Conservation (phyloP, 37 sponge, comb jelly and placozoan species). For the Diacarnus erythraeanus region DNA sequence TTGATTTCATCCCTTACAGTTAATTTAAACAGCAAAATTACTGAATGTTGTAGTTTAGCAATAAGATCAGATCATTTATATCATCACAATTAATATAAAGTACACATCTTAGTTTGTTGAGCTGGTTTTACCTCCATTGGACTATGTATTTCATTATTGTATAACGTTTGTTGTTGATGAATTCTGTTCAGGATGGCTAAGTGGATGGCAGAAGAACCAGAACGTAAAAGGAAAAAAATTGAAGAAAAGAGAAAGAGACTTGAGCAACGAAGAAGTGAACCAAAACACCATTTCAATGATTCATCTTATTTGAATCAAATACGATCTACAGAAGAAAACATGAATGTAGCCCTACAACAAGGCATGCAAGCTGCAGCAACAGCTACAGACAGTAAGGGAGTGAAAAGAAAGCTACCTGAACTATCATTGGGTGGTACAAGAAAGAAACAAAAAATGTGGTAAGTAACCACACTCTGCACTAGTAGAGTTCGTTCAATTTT, state of each 20-base stretch:
- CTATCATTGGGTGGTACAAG: background rate
- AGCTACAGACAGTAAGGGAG: slow-evolving; percentile 8
- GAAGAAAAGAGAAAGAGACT: slow-evolving; percentile 62
- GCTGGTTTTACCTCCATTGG: no score
- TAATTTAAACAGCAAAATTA: no score
- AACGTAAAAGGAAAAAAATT: slow-evolving; percentile 45
- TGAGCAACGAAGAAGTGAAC: slow-evolving; percentile 26
- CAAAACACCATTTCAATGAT: slow-evolving; percentile 71
- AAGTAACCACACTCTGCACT: background rate
- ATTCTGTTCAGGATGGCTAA: slow-evolving; percentile 81
- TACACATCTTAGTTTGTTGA: no score
- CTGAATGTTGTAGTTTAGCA: background rate
- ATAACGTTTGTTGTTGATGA: no score
- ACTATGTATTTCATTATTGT: no score
- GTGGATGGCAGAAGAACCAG: slow-evolving; percentile 75
- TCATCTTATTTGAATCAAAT: slow-evolving; percentile 73
- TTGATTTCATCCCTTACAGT: no score
- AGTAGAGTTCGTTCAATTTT: no score
- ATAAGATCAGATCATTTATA: no score
- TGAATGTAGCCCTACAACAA: slow-evolving; percentile 73
- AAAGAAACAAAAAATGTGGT: slow-evolving; percentile 46
- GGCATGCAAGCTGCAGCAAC: slow-evolving; percentile 31
- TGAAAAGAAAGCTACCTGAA: slow-evolving; percentile 9
- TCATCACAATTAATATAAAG: no score
- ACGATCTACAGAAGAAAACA: slow-evolving; percentile 36